These are phyloP conservation scores for Drosophila burlai DNA, from an alignment of 1,140 invertebrate species.

Conservation along the genomic window DNA sequence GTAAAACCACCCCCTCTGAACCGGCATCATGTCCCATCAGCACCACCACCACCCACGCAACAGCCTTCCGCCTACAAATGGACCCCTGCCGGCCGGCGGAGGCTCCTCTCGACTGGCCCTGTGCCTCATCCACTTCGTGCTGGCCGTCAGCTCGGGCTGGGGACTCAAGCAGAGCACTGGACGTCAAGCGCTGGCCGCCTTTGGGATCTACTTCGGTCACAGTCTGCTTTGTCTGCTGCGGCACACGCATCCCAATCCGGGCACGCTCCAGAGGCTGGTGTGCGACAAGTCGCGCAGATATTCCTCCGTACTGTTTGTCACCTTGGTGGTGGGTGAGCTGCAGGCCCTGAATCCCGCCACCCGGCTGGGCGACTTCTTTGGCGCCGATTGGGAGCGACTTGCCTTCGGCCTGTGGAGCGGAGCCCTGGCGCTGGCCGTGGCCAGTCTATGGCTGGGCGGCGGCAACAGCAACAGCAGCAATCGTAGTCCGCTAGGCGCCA, in stretches of 20 bases:
- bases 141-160: constrained; percentile 65
- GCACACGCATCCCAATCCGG: constrained; percentile 75
- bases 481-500: constrained; percentile 2
- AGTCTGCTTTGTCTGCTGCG: constrained; percentile 64
- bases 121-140: constrained; percentile 64
- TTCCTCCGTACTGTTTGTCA: constrained; percentile 62
- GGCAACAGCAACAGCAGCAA: neutral
- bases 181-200: constrained; percentile 48
- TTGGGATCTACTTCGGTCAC: constrained; percentile 63
- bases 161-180: constrained; percentile 65
- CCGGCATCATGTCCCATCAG: constrained; percentile 12
- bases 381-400: constrained; percentile 47
- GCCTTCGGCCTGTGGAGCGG: constrained; percentile 44
- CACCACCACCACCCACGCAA: constrained; percentile 16
- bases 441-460: constrained; percentile 32
- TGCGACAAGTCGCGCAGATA: constrained; percentile 61
- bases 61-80: constrained; percentile 7
- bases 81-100: constrained; percentile 3
- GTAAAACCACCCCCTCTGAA: neutral
- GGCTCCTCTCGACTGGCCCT: constrained; percentile 57
- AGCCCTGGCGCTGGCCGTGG: constrained; percentile 28
- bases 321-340: constrained; percentile 60
- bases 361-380: constrained; percentile 15
- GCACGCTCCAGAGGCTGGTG: constrained; percentile 50
- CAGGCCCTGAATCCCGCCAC: constrained; percentile 37